Percentiles rank a stretch among this genome's conserved stretches.
Evolutionary conservation across 2,888 invertebrate species (phyloP).

Genomic region (Pyrochroa serraticornis): DNA sequence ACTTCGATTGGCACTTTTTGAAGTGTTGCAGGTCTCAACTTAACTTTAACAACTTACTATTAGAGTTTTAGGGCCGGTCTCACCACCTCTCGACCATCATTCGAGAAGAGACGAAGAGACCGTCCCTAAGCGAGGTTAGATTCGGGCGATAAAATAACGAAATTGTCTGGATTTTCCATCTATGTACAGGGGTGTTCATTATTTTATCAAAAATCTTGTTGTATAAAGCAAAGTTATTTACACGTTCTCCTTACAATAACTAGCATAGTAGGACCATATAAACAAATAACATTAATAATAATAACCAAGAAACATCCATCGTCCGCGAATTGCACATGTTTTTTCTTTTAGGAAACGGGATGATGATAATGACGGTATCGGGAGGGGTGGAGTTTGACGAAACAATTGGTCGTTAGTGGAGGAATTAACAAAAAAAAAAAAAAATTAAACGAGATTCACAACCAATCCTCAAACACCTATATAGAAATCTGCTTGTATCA

Average conservation of each 20-base stretch:
- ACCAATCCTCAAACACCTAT: constrained; percentile 14
- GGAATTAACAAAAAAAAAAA: not conserved
- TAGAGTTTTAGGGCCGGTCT: not conserved
- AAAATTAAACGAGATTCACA: constrained; percentile 14
- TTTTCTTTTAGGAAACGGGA: too few species aligned
- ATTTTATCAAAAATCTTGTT: not conserved
- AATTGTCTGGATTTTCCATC: not conserved
- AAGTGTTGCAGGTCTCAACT: constrained; percentile 18
- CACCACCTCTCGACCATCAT: too few species aligned
- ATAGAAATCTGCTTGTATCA: constrained; percentile 6
- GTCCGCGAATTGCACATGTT: constrained; percentile 14
- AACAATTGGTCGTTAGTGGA: not conserved
- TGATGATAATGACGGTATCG: too few species aligned
- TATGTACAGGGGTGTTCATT: constrained; percentile 7
- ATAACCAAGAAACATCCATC: constrained; percentile 15
- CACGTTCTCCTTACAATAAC: not conserved
- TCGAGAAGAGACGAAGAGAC: not conserved
- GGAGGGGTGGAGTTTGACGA: not conserved
- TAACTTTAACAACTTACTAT: not conserved
- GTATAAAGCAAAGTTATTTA: constrained; percentile 11
- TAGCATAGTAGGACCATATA: constrained; percentile 5
- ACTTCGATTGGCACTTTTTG: constrained; percentile 39
- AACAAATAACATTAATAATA: constrained; percentile 29
- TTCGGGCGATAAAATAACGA: not conserved
- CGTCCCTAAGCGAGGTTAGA: not conserved